These are phyloP conservation scores for Diploptera punctata DNA, from an alignment of 2,888 invertebrate genomes.

Conservation along the genomic window DNA sequence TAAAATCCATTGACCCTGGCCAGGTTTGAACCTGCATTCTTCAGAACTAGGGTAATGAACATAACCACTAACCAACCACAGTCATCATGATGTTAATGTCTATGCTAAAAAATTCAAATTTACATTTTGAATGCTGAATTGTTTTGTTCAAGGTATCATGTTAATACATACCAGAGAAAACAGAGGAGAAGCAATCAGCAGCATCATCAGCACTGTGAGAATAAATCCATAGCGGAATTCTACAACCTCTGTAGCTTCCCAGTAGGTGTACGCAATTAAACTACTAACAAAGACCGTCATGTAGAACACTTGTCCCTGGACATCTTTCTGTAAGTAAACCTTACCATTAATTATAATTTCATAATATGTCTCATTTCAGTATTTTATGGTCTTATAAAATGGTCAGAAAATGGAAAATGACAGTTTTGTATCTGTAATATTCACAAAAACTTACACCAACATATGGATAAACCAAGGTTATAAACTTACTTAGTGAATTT, in stretches of 20 bases:
- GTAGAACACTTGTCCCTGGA: slow-evolving; percentile 55
- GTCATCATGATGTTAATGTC: neutral
- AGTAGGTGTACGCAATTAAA: slow-evolving; percentile 67
- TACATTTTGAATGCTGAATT: neutral
- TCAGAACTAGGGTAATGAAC: neutral
- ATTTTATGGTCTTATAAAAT: too few relatives aligned
- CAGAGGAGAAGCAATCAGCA: slow-evolving; percentile 73
- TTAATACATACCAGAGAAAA: slow-evolving; percentile 72
- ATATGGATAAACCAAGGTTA: too few relatives aligned
- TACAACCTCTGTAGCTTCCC: slow-evolving; percentile 68
- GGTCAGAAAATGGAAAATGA: too few relatives aligned
- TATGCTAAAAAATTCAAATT: neutral
- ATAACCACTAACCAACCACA: neutral
- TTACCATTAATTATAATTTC: too few relatives aligned
- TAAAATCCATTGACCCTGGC: too few relatives aligned
- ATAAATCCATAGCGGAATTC: slow-evolving; percentile 75
- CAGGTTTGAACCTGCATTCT: too few relatives aligned
- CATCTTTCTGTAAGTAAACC: slow-evolving; percentile 19
- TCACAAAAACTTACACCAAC: too few relatives aligned
- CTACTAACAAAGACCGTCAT: slow-evolving; percentile 63
- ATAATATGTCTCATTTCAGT: too few relatives aligned
- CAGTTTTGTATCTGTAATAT: too few relatives aligned
- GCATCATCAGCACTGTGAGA: slow-evolving; percentile 70
- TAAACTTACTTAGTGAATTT: too few relatives aligned
- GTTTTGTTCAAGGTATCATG: too few relatives aligned